Evolutionary conservation across 2,888 invertebrate genomes (phyloP).

Genomic region (Eustalomyia histrio): DNA sequence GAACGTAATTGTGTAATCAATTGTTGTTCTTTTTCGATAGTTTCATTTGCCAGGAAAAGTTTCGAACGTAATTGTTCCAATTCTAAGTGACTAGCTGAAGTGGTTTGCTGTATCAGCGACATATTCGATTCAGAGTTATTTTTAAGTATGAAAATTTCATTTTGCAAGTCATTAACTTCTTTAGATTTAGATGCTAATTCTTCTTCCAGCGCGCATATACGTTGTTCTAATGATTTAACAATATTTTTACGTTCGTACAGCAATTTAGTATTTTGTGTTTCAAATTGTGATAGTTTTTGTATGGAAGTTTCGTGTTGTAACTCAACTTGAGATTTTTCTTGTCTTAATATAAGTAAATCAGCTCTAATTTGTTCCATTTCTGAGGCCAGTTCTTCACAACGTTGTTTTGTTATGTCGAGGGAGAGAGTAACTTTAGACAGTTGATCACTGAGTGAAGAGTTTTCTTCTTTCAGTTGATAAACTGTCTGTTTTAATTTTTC

Average conservation of each 20-base stretch:
- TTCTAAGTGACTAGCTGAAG: conserved; percentile 28
- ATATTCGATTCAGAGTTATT: conserved; percentile 37
- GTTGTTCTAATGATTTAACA: conserved; percentile 60
- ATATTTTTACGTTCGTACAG: conserved; percentile 57
- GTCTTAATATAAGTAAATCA: conserved; percentile 58
- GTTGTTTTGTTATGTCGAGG: conserved; percentile 65
- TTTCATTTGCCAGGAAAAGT: conserved; percentile 64
- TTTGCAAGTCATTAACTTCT: conserved; percentile 57
- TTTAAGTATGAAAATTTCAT: conserved; percentile 53
- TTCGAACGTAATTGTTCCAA: conserved; percentile 60
- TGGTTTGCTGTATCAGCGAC: conserved; percentile 15
- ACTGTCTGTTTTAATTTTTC: conserved; percentile 62
- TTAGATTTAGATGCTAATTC: conserved; percentile 55
- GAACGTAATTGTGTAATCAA: conserved; percentile 68
- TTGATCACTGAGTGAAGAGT: conserved; percentile 66
- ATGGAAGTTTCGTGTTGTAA: conserved; percentile 64
- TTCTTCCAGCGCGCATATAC: conserved; percentile 64
- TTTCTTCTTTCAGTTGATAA: conserved; percentile 64
- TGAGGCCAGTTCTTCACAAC: conserved; percentile 55
- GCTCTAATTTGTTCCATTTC: conserved; percentile 67
- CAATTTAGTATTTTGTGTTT: conserved; percentile 65
- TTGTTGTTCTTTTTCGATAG: conserved; percentile 65
- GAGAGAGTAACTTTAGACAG: conserved; percentile 67
- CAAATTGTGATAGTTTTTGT: conserved; percentile 65
- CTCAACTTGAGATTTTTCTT: conserved; percentile 66